Percentiles rank a stretch among this genome's conserved stretches.
Conservation (phyloP, 2,113 vertebrate species). For the Phalacrocorax aristotelis region DNA sequence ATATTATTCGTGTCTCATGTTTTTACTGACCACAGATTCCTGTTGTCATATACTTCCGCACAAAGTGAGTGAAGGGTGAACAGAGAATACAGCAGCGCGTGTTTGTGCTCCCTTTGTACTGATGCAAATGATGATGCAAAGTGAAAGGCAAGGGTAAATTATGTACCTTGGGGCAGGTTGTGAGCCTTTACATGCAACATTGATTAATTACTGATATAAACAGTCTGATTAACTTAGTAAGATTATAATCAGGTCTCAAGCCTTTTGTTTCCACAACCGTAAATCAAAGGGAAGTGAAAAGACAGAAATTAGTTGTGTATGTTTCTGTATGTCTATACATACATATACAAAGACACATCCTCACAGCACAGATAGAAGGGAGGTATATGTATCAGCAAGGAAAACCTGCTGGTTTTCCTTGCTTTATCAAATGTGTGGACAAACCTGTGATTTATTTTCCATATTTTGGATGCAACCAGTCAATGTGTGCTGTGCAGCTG, state of each 20-base stretch:
- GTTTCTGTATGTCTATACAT: not conserved
- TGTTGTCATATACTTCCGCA: not conserved
- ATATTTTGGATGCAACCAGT: not conserved
- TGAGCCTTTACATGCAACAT: conserved; percentile 14
- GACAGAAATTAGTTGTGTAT: conserved; percentile 10
- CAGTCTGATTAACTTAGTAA: conserved; percentile 18
- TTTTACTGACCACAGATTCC: not conserved
- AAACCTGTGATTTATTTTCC: conserved; percentile 29
- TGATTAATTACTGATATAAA: conserved; percentile 63
- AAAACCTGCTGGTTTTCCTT: not conserved
- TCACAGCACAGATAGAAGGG: not conserved
- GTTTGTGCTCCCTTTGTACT: not conserved
- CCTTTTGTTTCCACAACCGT: conserved; percentile 48
- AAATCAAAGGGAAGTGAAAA: conserved; percentile 53
- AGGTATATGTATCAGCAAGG: not conserved
- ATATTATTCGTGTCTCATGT: not conserved
- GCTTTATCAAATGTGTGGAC: not conserved
- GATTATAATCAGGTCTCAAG: conserved; percentile 43
- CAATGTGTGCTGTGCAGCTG: conserved; percentile 49
- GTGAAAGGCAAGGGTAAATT: conserved; percentile 28
- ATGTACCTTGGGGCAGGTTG: conserved; percentile 9
- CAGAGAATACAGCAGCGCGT: not conserved
- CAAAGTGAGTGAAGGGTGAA: not conserved
- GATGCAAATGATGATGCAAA: conserved; percentile 18
- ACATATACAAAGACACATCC: not conserved